A percentile compares a stretch with the other conserved stretches of the same genome.
Evolutionary conservation across 2,888 invertebrate species (phyloP).

Genomic region (Papilio gigon): DNA sequence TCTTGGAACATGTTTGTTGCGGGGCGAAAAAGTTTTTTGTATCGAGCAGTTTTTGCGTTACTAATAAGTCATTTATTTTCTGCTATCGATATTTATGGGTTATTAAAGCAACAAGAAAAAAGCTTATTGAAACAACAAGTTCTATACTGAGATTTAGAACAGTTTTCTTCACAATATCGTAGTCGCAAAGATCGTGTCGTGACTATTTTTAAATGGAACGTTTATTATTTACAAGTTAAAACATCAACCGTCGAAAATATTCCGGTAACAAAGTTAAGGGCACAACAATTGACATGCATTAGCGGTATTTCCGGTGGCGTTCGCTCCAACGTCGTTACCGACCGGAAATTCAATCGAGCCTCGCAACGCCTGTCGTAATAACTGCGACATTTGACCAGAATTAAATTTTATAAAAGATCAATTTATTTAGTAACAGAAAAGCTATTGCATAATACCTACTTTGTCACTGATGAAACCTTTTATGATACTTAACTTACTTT

Average conservation of each 20-base stretch:
- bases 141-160: not conserved
- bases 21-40: not conserved
- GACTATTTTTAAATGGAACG: not conserved
- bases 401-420: slow-evolving; percentile 41
- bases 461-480: not conserved
- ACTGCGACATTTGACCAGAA: slow-evolving; percentile 52
- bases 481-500: not conserved
- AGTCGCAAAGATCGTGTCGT: not conserved
- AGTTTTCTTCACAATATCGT: not conserved
- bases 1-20: slow-evolving; percentile 20
- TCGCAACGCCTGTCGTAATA: slow-evolving; percentile 56
- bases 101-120: not conserved
- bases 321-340: slow-evolving; percentile 70
- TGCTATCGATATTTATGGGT: not conserved
- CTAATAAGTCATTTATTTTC: not conserved
- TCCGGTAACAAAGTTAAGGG: slow-evolving; percentile 62
- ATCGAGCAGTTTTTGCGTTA: not conserved
- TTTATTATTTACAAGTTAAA: slow-evolving; percentile 12
- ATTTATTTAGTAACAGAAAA: not conserved
- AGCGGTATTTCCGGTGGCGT: slow-evolving; percentile 74
- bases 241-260: slow-evolving; percentile 34
- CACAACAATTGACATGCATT: slow-evolving; percentile 80
- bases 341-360: slow-evolving; percentile 79
- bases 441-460: not conserved
- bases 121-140: not conserved